Evolutionary conservation across 1,140 invertebrate genomes (phyloP).

Genomic region (Polypedilum pembai): DNA sequence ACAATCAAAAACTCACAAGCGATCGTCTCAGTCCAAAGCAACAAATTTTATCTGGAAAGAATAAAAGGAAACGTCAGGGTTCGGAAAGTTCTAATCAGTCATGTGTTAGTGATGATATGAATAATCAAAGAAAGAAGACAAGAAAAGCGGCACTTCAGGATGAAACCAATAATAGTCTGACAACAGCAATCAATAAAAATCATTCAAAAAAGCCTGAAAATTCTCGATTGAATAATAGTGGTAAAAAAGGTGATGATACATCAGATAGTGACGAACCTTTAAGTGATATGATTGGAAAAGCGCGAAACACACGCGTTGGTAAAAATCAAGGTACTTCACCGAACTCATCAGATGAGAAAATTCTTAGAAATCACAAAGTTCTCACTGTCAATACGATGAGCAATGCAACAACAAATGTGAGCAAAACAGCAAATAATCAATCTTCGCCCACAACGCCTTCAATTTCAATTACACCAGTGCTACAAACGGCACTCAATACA

Average conservation of each 20-base stretch:
- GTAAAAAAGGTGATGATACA: conserved; percentile 47
- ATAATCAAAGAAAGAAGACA: conserved; percentile 30
- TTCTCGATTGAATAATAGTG: background rate
- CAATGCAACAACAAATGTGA: background rate
- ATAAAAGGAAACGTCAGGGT: conserved; percentile 65
- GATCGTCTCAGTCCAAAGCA: conserved; percentile 29
- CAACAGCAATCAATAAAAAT: background rate
- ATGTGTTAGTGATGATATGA: conserved; percentile 49
- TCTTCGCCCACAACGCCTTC: conserved; percentile 29
- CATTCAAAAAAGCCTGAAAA: conserved; percentile 21
- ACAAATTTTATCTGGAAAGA: conserved; percentile 32
- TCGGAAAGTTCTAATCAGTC: conserved; percentile 63
- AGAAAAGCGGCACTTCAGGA: conserved; percentile 28
- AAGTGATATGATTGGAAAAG: conserved; percentile 62
- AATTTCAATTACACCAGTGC: background rate
- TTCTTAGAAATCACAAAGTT: conserved; percentile 33
- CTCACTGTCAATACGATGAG: conserved; percentile 36
- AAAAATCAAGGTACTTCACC: conserved; percentile 38
- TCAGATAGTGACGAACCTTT: conserved; percentile 73
- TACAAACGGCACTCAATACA: background rate
- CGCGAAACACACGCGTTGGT: conserved; percentile 42
- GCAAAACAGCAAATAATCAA: conserved; percentile 30
- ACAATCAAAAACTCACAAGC: conserved; percentile 33
- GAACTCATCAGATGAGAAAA: conserved; percentile 34
- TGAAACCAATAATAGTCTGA: background rate